Conservation (phyloP, 2,797 vertebrate species). For the Lycodopsis pacificus region DNA sequence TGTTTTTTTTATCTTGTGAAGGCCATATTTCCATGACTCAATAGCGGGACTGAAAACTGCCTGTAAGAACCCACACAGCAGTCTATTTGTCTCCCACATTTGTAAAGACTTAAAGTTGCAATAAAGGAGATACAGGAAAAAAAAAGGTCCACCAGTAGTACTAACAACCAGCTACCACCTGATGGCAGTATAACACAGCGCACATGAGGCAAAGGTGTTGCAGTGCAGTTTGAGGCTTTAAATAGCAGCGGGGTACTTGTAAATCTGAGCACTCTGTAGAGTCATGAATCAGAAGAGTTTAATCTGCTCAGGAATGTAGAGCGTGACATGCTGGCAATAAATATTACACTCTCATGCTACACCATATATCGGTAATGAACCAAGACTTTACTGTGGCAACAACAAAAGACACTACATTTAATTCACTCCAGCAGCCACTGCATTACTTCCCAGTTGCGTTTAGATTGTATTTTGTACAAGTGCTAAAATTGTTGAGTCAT, state of each 20-base stretch:
- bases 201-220: background rate
- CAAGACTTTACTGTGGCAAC: conserved; percentile 1
- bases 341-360: conserved; percentile 23
- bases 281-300: conserved; percentile 46
- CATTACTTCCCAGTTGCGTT: background rate
- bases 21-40: background rate
- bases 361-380: background rate
- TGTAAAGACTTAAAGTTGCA: background rate
- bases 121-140: background rate
- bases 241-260: conserved; percentile 28
- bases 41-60: background rate
- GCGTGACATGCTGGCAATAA: conserved; percentile 27
- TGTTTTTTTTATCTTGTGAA: background rate
- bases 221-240: conserved; percentile 17
- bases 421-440: background rate
- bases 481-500: background rate
- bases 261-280: conserved; percentile 23
- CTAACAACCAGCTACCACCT: conserved; percentile 38
- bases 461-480: background rate
- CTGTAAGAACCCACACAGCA: background rate
- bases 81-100: background rate
- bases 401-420: conserved; percentile 3
- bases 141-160: conserved; percentile 14
- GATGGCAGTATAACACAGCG: conserved; percentile 53
- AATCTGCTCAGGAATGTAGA: conserved; percentile 47